These are phyloP conservation scores for Amphimallon solstitiale DNA, from an alignment of 2,888 invertebrate species.

Conservation along the genomic window DNA sequence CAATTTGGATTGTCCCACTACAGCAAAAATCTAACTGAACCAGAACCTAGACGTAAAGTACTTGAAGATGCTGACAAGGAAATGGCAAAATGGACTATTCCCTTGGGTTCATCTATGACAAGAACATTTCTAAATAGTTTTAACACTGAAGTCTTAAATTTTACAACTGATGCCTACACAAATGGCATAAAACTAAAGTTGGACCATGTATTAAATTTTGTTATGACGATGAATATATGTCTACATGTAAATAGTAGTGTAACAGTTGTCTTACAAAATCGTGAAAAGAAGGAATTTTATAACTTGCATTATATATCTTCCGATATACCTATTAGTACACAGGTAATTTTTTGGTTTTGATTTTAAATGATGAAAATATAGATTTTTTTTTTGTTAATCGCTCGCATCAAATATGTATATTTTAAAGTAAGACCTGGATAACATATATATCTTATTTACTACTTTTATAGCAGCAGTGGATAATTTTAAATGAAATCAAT, in stretches of 20 bases:
- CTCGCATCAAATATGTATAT: no score
- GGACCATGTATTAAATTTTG: constrained; percentile 77
- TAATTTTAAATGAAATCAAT: no score
- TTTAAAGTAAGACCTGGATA: no score
- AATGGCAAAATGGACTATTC: constrained; percentile 77
- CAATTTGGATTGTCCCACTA: constrained; percentile 98
- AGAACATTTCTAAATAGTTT: constrained; percentile 70
- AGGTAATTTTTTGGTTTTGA: constrained; percentile 63
- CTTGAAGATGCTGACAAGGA: constrained; percentile 81
- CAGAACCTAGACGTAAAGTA: constrained; percentile 76
- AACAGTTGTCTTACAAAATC: constrained; percentile 79
- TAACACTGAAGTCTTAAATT: constrained; percentile 75
- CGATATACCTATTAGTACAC: constrained; percentile 76
- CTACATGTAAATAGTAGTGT: constrained; percentile 84
- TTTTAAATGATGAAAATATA: not conserved
- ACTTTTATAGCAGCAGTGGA: no score
- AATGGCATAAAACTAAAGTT: constrained; percentile 76
- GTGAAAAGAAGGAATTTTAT: constrained; percentile 81
- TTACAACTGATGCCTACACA: constrained; percentile 75
- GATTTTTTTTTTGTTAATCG: not conserved
- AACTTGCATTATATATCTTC: constrained; percentile 85
- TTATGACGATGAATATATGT: constrained; percentile 78
- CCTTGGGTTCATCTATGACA: constrained; percentile 73
- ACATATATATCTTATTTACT: no score
- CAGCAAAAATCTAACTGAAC: constrained; percentile 91